phyloP scores from a whole-genome alignment of 2,888 invertebrate species.

The Sinodicranocentrus sp. region DNA sequence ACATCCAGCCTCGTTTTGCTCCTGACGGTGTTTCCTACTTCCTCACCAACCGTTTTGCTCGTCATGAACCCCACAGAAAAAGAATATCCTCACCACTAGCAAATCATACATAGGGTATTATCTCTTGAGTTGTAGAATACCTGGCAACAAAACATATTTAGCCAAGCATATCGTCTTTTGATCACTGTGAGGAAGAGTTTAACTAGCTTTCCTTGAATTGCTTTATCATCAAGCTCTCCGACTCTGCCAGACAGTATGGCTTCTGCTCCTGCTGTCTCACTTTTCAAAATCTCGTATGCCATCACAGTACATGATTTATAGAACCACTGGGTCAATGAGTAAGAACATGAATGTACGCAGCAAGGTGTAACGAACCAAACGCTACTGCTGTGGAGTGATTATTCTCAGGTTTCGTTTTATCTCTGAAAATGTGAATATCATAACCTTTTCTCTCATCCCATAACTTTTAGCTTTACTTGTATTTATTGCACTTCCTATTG shows the following conservation, averaged over 20 bases:
- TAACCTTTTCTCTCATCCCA: constrained; percentile 35
- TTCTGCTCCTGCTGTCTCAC: constrained; percentile 28
- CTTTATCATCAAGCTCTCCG: constrained; percentile 14
- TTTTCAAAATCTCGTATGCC: constrained; percentile 16
- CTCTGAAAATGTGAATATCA: constrained; percentile 24
- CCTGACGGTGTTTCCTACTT: neutral
- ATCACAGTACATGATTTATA: constrained; percentile 36
- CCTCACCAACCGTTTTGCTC: neutral
- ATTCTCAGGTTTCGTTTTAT: constrained; percentile 23
- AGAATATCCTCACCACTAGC: neutral
- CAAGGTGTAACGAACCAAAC: constrained; percentile 7
- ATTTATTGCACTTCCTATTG: constrained; percentile 16
- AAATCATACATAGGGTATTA: neutral
- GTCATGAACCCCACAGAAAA: too few relatives aligned
- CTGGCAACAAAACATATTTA: neutral
- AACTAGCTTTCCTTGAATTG: constrained; percentile 19
- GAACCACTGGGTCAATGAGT: constrained; percentile 37
- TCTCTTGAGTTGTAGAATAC: constrained; percentile 10
- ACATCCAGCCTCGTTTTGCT: neutral
- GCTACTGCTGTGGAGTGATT: constrained; percentile 32
- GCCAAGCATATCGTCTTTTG: constrained; percentile 19
- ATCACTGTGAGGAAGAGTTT: constrained; percentile 25
- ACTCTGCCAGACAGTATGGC: constrained; percentile 49
- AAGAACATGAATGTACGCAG: neutral
- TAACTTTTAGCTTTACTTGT: constrained; percentile 14